phyloP scores from a whole-genome alignment of 37 sponge, comb jelly and placozoan genomes.

The Hexactinellida sp. region DNA sequence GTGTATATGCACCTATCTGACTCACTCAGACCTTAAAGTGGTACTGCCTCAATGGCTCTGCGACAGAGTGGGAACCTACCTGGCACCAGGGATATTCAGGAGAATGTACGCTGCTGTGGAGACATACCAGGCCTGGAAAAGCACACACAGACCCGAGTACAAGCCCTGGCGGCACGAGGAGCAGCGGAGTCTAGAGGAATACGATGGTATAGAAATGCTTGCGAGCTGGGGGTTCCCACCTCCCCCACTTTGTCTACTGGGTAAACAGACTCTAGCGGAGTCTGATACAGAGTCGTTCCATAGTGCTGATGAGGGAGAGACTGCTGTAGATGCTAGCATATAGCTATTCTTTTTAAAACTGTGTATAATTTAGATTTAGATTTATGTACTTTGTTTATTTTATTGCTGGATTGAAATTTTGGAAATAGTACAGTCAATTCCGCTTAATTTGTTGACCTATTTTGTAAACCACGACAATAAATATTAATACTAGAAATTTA shows the following conservation, averaged over 20 bases:
- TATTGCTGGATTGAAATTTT: no score
- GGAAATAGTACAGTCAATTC: no score
- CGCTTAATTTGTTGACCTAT: no score
- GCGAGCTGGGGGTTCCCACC: neutral
- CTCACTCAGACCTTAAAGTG: neutral
- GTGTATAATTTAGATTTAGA: no score
- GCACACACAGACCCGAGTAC: neutral
- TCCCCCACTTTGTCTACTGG: neutral
- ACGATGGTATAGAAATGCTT: neutral
- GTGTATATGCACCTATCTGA: neutral
- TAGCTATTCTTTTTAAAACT: no score
- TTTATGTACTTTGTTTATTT: no score
- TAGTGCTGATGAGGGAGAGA: neutral
- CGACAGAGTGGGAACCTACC: neutral
- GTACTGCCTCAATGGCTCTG: neutral
- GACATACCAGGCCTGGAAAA: neutral
- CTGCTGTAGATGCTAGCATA: no score
- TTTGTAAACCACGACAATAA: no score
- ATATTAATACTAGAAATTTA: no score
- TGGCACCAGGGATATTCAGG: neutral
- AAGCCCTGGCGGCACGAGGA: neutral
- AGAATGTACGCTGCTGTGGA: neutral
- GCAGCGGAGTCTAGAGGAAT: neutral
- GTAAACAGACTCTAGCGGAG: neutral
- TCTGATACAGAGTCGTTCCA: neutral